Conservation (phyloP, 1,140 invertebrate genomes). For the Harlomillsia oculata region DNA sequence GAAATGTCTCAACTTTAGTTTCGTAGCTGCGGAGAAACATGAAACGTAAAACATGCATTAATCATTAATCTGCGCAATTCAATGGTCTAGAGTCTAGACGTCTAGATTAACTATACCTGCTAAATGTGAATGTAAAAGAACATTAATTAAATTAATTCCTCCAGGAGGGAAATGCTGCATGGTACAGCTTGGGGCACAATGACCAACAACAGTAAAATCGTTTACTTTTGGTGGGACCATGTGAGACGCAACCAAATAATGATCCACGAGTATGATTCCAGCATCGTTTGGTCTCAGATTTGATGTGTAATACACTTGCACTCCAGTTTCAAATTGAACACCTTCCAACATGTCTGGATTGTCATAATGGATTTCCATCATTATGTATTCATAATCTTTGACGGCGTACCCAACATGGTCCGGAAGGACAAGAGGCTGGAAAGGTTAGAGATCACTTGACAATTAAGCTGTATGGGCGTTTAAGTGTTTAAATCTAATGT, state of each 20-base stretch:
- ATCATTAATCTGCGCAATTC: too few species aligned
- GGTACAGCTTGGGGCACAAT: conserved; percentile 68
- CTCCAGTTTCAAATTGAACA: conserved; percentile 46
- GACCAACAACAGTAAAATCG: conserved; percentile 62
- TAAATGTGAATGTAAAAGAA: conserved; percentile 67
- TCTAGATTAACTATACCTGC: conserved; percentile 54
- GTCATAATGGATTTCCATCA: conserved; percentile 82
- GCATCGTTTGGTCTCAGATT: conserved; percentile 56
- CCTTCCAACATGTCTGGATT: conserved; percentile 47
- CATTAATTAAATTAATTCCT: conserved; percentile 69
- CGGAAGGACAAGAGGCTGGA: too few species aligned
- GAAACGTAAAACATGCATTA: too few species aligned
- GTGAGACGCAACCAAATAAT: conserved; percentile 65
- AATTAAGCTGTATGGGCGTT: too few species aligned
- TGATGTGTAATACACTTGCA: conserved; percentile 64
- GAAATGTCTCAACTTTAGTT: too few species aligned
- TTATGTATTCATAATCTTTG: conserved; percentile 57
- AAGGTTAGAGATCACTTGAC: too few species aligned
- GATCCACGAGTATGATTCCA: conserved; percentile 67
- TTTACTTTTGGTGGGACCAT: conserved; percentile 65
- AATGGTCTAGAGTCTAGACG: too few species aligned
- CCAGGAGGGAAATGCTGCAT: conserved; percentile 62
- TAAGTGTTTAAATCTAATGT: too few species aligned
- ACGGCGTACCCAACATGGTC: conserved; percentile 72
- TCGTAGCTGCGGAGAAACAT: too few species aligned